A percentile compares a stretch with the other conserved stretches of the same genome.
These are phyloP conservation scores for Apis cerana DNA, from an alignment of 1,140 invertebrate genomes.

Conservation along the genomic window DNA sequence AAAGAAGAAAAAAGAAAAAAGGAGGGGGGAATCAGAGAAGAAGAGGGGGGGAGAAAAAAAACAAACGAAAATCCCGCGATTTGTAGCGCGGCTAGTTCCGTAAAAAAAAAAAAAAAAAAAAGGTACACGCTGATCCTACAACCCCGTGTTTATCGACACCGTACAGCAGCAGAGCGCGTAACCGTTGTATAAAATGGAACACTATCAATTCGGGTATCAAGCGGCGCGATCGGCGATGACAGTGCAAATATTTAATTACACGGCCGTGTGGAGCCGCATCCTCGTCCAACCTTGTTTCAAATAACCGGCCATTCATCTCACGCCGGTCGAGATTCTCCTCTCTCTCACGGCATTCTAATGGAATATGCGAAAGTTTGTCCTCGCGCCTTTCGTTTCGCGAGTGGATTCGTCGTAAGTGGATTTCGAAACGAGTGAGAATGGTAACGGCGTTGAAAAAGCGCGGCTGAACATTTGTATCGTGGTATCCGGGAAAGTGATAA, in stretches of 20 bases:
- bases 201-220: conserved; percentile 67
- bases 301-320: conserved; percentile 34
- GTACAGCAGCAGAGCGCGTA: conserved; percentile 16
- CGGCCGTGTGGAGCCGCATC: conserved; percentile 25
- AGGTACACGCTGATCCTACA: conserved; percentile 34
- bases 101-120: background rate
- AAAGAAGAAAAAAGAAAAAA: too few relatives aligned
- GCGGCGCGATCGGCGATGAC: conserved; percentile 52
- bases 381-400: background rate
- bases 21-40: too few relatives aligned
- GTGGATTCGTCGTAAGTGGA: too few relatives aligned
- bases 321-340: background rate
- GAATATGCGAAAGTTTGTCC: conserved; percentile 59
- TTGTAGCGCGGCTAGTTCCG: conserved; percentile 3
- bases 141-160: conserved; percentile 46
- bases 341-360: conserved; percentile 53
- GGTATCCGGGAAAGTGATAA: too few relatives aligned
- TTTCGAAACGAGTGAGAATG: too few relatives aligned
- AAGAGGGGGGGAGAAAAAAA: background rate
- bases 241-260: conserved; percentile 70
- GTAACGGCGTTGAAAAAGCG: too few relatives aligned
- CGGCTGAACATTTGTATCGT: too few relatives aligned
- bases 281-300: conserved; percentile 27
- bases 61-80: conserved; percentile 5
- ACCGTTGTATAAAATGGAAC: conserved; percentile 50